These are phyloP conservation scores for Pterobdella sp. DNA, from an alignment of 2,888 invertebrate species.

Conservation along the genomic window DNA sequence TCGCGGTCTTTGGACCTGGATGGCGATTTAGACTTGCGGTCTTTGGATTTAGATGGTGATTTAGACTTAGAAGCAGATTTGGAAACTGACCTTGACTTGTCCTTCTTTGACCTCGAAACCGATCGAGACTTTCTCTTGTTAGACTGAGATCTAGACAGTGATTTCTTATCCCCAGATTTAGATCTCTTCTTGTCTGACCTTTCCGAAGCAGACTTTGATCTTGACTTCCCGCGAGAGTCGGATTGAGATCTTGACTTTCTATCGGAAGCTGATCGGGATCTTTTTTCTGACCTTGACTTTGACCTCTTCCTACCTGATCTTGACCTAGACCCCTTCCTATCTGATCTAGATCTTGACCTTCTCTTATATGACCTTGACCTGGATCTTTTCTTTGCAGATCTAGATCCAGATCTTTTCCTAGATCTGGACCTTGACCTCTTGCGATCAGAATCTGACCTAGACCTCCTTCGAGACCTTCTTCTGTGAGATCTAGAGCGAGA, in stretches of 20 bases:
- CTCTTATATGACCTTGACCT: background rate
- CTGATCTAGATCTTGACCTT: background rate
- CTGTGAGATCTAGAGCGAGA: constrained; percentile 16
- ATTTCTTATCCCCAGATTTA: too few species aligned
- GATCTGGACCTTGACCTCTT: background rate
- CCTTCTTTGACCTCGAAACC: too few species aligned
- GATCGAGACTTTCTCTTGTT: too few species aligned
- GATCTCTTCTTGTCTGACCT: too few species aligned
- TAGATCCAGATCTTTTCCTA: background rate
- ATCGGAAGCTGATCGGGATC: background rate
- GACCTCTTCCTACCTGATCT: constrained; percentile 10
- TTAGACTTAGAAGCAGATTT: too few species aligned
- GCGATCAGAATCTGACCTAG: constrained; percentile 27
- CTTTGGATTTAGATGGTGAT: too few species aligned
- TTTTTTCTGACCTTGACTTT: constrained; percentile 9
- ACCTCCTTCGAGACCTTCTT: constrained; percentile 18
- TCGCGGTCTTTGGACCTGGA: too few species aligned
- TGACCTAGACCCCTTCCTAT: background rate
- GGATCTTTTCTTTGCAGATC: background rate
- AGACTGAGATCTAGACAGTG: too few species aligned
- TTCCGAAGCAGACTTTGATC: too few species aligned
- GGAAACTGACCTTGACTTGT: too few species aligned
- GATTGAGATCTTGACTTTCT: background rate
- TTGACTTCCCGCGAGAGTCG: too few species aligned
- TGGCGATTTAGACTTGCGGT: too few species aligned